Percentiles rank a stretch among this genome's conserved stretches.
Evolutionary conservation across 2,113 vertebrate genomes (phyloP).

Genomic region (Scomber scombrus): DNA sequence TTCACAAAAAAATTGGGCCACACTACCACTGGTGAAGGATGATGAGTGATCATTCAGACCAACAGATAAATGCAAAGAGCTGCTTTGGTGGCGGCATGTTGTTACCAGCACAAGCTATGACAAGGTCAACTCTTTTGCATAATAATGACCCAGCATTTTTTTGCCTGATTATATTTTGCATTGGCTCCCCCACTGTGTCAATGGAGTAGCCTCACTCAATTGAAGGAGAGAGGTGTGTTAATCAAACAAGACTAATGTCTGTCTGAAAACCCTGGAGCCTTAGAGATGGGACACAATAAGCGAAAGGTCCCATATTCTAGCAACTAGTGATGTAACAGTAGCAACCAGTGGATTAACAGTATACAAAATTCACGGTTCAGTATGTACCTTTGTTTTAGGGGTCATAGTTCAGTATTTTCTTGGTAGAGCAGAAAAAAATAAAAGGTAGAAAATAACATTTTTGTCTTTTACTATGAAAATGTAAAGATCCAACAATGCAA

Average conservation of each 20-base stretch:
- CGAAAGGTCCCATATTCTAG: neutral
- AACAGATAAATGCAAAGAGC: neutral
- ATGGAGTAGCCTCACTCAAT: neutral
- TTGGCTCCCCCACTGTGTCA: neutral
- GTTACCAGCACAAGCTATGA: too few relatives aligned
- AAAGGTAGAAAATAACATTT: too few relatives aligned
- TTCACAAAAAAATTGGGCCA: neutral
- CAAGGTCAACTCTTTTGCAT: neutral
- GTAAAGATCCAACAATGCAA: too few relatives aligned
- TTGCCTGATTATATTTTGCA: neutral
- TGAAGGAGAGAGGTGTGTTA: neutral
- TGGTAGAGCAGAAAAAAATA: too few relatives aligned
- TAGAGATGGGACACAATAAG: neutral
- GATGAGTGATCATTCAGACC: neutral
- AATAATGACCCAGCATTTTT: neutral
- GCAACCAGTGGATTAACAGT: neutral
- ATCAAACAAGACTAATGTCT: neutral
- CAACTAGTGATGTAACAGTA: neutral
- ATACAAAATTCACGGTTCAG: too few relatives aligned
- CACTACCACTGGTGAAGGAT: neutral
- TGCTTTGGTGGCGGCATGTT: too few relatives aligned
- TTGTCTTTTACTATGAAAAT: too few relatives aligned
- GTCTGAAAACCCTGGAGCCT: too few relatives aligned
- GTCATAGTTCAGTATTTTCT: too few relatives aligned
- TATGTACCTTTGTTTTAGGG: too few relatives aligned